Base-by-base conservation (phyloP, 2,888 invertebrate species). In the Caenorhabditis sp. region DNA sequence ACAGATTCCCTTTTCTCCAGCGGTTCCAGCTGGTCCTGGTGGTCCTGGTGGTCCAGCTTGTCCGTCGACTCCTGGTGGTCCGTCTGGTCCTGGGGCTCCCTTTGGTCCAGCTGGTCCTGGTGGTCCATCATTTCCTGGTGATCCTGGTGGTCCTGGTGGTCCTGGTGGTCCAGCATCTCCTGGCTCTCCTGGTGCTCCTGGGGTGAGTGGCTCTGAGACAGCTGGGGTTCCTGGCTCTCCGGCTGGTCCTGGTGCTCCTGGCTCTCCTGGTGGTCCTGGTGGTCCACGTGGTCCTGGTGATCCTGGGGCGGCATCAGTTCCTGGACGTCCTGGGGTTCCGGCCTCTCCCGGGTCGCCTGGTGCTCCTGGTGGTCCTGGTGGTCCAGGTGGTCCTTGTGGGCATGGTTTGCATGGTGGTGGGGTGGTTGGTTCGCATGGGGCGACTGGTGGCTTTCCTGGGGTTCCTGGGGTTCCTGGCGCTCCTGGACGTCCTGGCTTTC, bases 401-500 rank as follows among this genome's bases (percentile, higher is more conserved):
- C 84, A 85, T 53, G 84, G 85, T 72, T 82, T 83, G 81, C 84
- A 83, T 72, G 81, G 81, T 64, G 84, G 84, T 66, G 86, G 86
- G 56, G 86, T 86, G 70, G 83, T 81, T 58, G 85, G 84, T 70
- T 86, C 86, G 73, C 84, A 86, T 50, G 86, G 86, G 59, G 85
- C 84, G 59, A 72, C 73, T 64, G 85, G 84, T 38, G 84, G 83
- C 76, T 84, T 84, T 73, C 85, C 84, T 67, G 82, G 82, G 43
- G 72, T 72, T 77, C 82, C 80, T 63, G 80, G 80, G 36, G 77
- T 78, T 76, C 80, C 80, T 61, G 80, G 80, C 38, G 80, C 80
- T 76, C 80, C 80, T 63, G 80, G 80, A 27, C 76, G 70, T 76
- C 80, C 80, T 63, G 84, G 84, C 67, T 80, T 76, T 76, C 84